These are phyloP conservation scores for Sebastes umbrosus DNA, from an alignment of 2,797 vertebrate species.

Conservation along the genomic window DNA sequence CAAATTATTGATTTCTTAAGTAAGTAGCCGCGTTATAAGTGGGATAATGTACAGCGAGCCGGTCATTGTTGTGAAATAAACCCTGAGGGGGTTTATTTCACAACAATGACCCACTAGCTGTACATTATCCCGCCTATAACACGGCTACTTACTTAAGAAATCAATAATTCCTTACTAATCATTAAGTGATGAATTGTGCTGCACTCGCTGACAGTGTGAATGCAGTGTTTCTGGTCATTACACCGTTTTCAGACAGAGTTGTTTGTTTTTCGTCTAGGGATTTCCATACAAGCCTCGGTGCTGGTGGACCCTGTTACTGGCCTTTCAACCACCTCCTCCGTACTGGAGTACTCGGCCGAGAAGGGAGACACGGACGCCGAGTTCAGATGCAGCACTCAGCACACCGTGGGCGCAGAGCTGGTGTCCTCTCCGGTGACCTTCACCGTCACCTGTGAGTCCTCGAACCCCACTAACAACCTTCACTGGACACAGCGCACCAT, in stretches of 20 bases:
- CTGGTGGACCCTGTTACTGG: slow-evolving; percentile 78
- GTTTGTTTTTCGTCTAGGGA: slow-evolving; percentile 57
- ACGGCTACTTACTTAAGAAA: no score
- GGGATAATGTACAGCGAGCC: no score
- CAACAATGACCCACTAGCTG: no score
- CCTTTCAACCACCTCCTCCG: slow-evolving; percentile 85
- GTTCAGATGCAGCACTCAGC: slow-evolving; percentile 87
- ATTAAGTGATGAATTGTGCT: slow-evolving; percentile 11
- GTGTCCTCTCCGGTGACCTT: slow-evolving; percentile 84
- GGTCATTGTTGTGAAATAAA: no score
- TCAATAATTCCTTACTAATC: neutral
- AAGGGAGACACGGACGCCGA: slow-evolving; percentile 87
- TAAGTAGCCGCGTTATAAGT: no score
- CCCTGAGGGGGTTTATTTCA: no score
- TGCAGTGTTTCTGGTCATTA: slow-evolving; percentile 2
- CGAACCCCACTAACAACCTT: neutral
- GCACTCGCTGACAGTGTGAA: neutral
- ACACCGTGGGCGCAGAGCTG: slow-evolving; percentile 50
- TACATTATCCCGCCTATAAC: no score
- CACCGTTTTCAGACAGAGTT: slow-evolving; percentile 6
- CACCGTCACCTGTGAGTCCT: slow-evolving; percentile 91
- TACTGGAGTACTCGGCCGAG: slow-evolving; percentile 86
- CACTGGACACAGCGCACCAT: neutral
- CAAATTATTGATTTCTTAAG: no score
- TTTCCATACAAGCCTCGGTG: slow-evolving; percentile 68